phyloP scores from a whole-genome alignment of 2,113 vertebrate species.

The Tetrao urogallus region DNA sequence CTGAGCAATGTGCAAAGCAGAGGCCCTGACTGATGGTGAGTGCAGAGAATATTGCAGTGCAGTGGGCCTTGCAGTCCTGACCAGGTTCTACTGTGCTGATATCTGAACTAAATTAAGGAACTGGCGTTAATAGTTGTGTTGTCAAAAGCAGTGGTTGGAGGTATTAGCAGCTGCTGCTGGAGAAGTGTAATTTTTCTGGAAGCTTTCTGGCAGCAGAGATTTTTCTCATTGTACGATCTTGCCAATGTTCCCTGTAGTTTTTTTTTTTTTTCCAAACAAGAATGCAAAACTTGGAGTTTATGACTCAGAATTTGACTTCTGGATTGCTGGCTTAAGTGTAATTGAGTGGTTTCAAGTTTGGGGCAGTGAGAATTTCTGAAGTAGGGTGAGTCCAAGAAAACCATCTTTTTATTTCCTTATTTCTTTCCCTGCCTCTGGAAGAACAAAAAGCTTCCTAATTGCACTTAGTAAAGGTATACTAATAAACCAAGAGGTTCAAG shows the following conservation, averaged over 20 bases:
- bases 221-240: not conserved
- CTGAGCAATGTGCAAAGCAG: not conserved
- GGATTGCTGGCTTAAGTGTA: not conserved
- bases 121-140: not conserved
- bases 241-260: not conserved
- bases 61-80: not conserved
- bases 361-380: not conserved
- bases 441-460: not conserved
- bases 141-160: not conserved
- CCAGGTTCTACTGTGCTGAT: not conserved
- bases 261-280: not conserved
- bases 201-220: not conserved
- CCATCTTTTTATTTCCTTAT: not conserved
- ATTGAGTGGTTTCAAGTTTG: not conserved
- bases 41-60: not conserved
- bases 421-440: not conserved
- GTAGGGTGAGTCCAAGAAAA: not conserved
- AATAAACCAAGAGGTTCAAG: not conserved
- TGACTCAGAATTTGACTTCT: slow-evolving; percentile 1
- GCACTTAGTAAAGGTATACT: not conserved
- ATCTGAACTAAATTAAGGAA: not conserved
- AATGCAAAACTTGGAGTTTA: not conserved
- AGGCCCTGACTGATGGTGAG: not conserved
- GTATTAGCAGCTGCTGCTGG: not conserved
- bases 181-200: not conserved